Evolutionary conservation across 2,797 vertebrate species (phyloP).

Genomic region (Taeniopygia guttata): DNA sequence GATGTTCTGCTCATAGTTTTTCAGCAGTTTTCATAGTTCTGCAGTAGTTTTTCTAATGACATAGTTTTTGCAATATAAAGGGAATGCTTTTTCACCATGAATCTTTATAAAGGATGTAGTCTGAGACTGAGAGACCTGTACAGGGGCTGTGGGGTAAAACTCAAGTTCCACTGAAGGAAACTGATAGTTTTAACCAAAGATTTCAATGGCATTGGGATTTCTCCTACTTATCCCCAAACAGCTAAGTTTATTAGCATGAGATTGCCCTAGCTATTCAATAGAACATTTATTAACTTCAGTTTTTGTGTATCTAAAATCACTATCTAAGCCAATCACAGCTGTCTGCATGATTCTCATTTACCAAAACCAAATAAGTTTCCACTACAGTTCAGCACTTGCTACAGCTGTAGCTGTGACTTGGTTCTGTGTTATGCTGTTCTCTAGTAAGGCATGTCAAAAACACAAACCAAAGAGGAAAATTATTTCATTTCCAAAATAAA

Average conservation of each 20-base stretch:
- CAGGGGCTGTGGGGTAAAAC: background rate
- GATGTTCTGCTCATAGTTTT: background rate
- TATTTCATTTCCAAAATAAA: constrained; percentile 66
- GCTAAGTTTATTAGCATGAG: background rate
- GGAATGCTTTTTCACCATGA: background rate
- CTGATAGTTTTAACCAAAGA: background rate
- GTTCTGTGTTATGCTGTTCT: constrained; percentile 3
- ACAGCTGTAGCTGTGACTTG: constrained; percentile 14
- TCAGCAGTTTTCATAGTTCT: too few species aligned
- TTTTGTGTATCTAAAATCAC: background rate
- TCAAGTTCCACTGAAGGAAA: background rate
- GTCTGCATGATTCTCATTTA: constrained; percentile 3
- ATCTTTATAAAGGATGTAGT: background rate
- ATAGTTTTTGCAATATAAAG: background rate
- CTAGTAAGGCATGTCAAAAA: constrained; percentile 27
- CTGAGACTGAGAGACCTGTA: background rate
- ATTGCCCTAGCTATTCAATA: background rate
- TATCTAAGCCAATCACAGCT: background rate
- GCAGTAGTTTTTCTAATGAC: background rate
- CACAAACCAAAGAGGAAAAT: constrained; percentile 54
- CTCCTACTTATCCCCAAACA: background rate
- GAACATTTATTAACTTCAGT: background rate
- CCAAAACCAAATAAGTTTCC: constrained; percentile 28
- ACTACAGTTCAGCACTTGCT: background rate
- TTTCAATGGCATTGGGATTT: background rate